Conservation (phyloP, 2,888 invertebrate species). For the Cosmopolites sordidus region DNA sequence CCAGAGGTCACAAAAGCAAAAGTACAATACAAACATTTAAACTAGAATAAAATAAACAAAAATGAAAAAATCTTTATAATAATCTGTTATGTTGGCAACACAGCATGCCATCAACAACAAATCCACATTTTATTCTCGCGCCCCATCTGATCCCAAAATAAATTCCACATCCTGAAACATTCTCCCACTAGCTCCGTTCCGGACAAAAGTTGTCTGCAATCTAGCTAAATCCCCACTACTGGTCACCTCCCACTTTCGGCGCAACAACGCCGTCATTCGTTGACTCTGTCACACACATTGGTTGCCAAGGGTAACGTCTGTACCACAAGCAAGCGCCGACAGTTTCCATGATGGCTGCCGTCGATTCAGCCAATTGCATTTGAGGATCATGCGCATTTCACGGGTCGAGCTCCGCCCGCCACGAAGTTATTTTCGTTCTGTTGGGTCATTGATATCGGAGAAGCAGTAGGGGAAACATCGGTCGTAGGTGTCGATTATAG, state of each 20-base stretch:
- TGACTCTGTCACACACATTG: not conserved
- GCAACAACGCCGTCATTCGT: not conserved
- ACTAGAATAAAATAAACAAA: not conserved
- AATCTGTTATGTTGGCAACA: not conserved
- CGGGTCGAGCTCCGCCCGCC: slow-evolving; percentile 13
- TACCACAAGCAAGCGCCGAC: slow-evolving; percentile 4
- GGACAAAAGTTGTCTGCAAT: slow-evolving; percentile 1
- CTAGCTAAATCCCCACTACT: not conserved
- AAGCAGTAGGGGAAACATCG: slow-evolving; percentile 19
- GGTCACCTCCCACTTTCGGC: slow-evolving; percentile 4
- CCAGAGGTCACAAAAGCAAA: not conserved
- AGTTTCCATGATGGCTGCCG: slow-evolving; percentile 24
- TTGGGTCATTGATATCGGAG: slow-evolving; percentile 25
- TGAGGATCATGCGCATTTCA: slow-evolving; percentile 6
- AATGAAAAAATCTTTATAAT: not conserved
- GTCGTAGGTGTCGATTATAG: slow-evolving; percentile 6
- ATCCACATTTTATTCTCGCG: not conserved
- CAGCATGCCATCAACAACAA: not conserved
- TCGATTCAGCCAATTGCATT: slow-evolving; percentile 10
- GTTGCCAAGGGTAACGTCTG: slow-evolving; percentile 14
- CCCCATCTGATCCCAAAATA: slow-evolving; percentile 7
- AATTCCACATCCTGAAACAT: slow-evolving; percentile 9
- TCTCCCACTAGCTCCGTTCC: slow-evolving; percentile 8
- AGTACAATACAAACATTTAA: not conserved
- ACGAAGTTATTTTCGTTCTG: slow-evolving; percentile 5